Conservation (phyloP, 1,140 invertebrate genomes). For the Episyrphus balteatus region DNA sequence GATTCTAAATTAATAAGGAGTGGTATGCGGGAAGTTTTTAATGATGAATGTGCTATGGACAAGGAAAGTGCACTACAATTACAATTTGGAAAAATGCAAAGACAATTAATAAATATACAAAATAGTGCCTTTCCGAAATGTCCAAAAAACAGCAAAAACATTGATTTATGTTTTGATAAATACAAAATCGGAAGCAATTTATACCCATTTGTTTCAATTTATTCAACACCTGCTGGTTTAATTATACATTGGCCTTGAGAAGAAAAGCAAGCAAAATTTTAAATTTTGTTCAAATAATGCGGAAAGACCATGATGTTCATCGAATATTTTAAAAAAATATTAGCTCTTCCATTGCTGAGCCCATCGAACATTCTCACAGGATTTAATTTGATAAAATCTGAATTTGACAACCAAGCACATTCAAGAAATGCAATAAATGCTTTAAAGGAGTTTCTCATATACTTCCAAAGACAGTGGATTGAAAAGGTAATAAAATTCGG, state of each 20-base stretch:
- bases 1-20: no score
- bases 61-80: no score
- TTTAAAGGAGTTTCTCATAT: slow-evolving; percentile 3
- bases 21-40: no score
- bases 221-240: slow-evolving; percentile 5
- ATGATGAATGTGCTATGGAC: no score
- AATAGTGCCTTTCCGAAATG: no score
- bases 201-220: background rate
- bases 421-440: slow-evolving; percentile 1
- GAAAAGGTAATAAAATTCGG: background rate
- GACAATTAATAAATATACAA: no score
- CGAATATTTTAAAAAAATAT: slow-evolving; percentile 4
- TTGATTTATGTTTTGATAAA: slow-evolving; percentile 4
- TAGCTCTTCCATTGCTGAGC: slow-evolving; percentile 3
- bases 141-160: no score
- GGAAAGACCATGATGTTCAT: slow-evolving; percentile 2
- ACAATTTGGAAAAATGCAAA: no score
- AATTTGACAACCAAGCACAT: background rate
- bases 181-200: background rate
- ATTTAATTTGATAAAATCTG: no score
- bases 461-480: slow-evolving; percentile 7
- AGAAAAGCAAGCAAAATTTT: slow-evolving; percentile 2
- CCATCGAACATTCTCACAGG: background rate
- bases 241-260: slow-evolving; percentile 6
- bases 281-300: slow-evolving; percentile 3